Percentiles rank a stretch among this genome's conserved stretches.
Conservation (phyloP, 2,888 invertebrate species). For the Macrostomum cliftonense region DNA sequence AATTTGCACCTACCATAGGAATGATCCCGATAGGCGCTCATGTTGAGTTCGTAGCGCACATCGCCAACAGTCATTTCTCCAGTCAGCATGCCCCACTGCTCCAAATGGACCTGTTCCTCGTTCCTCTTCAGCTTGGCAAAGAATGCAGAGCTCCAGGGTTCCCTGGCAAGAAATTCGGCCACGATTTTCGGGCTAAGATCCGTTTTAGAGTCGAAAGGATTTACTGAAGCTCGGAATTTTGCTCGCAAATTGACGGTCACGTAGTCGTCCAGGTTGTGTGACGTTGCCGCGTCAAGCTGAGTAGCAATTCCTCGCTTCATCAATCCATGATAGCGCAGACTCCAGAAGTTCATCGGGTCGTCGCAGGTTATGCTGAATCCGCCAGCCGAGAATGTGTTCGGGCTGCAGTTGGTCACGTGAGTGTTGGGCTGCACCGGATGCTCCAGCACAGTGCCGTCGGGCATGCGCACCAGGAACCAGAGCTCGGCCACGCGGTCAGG, state of each 20-base stretch:
- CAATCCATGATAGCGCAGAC: constrained; percentile 53
- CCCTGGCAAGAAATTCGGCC: constrained; percentile 26
- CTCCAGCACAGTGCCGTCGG: constrained; percentile 31
- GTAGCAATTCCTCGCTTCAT: constrained; percentile 37
- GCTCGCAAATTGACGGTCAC: not conserved
- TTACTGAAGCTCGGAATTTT: constrained; percentile 21
- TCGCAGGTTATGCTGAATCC: constrained; percentile 46
- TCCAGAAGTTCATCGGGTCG: constrained; percentile 46
- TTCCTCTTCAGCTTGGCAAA: constrained; percentile 22
- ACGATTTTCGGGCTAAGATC: constrained; percentile 19
- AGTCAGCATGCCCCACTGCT: constrained; percentile 27
- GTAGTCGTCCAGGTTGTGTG: not conserved
- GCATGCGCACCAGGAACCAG: constrained; percentile 39
- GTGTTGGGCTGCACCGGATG: constrained; percentile 46
- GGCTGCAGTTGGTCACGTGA: constrained; percentile 30
- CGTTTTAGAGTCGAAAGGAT: constrained; percentile 25
- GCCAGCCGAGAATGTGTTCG: constrained; percentile 18
- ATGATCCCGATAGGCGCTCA: constrained; percentile 24
- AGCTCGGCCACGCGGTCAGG: constrained; percentile 44
- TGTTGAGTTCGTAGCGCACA: constrained; percentile 12
- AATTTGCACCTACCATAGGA: constrained; percentile 19
- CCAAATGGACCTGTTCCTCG: constrained; percentile 28
- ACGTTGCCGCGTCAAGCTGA: not conserved
- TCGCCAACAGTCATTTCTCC: constrained; percentile 21
- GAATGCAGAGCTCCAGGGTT: constrained; percentile 23